Evolutionary conservation across 2,797 vertebrate genomes (phyloP), one percentile per base, ranked within the genome.

Genomic region (Danionella dracula): DNA sequence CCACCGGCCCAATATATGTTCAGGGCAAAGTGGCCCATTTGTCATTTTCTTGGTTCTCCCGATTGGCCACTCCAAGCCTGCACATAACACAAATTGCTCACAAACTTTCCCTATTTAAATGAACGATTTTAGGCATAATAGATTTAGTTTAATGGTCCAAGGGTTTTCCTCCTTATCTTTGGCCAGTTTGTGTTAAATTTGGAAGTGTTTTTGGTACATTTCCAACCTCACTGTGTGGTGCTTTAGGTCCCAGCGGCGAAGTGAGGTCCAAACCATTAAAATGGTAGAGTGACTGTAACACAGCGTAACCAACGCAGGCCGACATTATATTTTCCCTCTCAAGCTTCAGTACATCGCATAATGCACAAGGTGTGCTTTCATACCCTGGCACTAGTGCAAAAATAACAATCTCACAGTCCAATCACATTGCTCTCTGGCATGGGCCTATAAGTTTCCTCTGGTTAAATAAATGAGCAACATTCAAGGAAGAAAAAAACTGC

Each of bases 391-490:
- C 15, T 1, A 10, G 34, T 4, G 65, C 73, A 78, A 73, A 61
- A 75, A 73, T 58, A 75, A 75, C 73, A 73, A 65, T 65, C 44
- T 50, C 51, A 58, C 63, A 78, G 66, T 69, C 67, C 72, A 75
- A 74, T 77, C 72, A 75, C 66, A 70, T 73, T 48, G 63, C 70
- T 73, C 62, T 20, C 23, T 68, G 66, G 66, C 67, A 68, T 53
- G 48, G 56, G 58, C 68, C 59, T 64, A 66, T 60, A 27, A 3
- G n/a, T 74, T 72, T 62, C 57, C 45, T 54, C 55, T 67, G 68
- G 45, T 23, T 40, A 69, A 57, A 69, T 72, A 72, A 72, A 72
- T 68, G 65, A 65, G 31, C 40, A 29, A 44, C 60, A 48, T 48
- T 61, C 32, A 59, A 53, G 44, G 48, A 49, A 29, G 32, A 41